These are phyloP conservation scores for Heliopora coerulea DNA, from an alignment of 92 coral and sea anemone species.

Conservation along the genomic window DNA sequence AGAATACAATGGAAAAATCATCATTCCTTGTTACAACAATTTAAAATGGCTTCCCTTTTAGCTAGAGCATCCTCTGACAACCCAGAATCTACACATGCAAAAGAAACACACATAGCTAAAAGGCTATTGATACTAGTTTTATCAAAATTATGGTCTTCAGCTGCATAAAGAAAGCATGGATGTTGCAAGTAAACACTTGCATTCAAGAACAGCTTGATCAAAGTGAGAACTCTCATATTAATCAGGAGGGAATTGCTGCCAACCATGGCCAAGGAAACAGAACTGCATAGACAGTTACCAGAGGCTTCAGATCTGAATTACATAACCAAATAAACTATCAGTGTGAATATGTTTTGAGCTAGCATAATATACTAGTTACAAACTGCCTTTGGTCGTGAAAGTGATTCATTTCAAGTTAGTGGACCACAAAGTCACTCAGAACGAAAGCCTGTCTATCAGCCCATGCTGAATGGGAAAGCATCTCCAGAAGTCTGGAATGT, in stretches of 20 bases:
- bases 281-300: constrained; percentile 14
- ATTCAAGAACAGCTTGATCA: not conserved
- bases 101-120: constrained; percentile 3
- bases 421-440: too few relatives aligned
- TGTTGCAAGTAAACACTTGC: not conserved
- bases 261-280: constrained; percentile 7
- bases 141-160: not conserved
- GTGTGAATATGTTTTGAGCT: too few relatives aligned
- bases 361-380: too few relatives aligned
- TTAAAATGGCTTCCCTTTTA: not conserved
- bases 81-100: not conserved
- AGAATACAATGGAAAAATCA: not conserved
- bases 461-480: too few relatives aligned
- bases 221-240: not conserved
- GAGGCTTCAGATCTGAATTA: constrained; percentile 9
- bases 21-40: not conserved
- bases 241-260: not conserved
- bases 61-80: not conserved
- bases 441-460: too few relatives aligned
- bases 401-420: too few relatives aligned
- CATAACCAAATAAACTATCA: too few relatives aligned
- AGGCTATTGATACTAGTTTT: not conserved
- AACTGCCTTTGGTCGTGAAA: too few relatives aligned
- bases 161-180: not conserved
- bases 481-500: too few relatives aligned